Evolutionary conservation across 1,140 invertebrate species (phyloP), one percentile per base, ranked within the genome.

Genomic region (Acromyrmex heyeri): DNA sequence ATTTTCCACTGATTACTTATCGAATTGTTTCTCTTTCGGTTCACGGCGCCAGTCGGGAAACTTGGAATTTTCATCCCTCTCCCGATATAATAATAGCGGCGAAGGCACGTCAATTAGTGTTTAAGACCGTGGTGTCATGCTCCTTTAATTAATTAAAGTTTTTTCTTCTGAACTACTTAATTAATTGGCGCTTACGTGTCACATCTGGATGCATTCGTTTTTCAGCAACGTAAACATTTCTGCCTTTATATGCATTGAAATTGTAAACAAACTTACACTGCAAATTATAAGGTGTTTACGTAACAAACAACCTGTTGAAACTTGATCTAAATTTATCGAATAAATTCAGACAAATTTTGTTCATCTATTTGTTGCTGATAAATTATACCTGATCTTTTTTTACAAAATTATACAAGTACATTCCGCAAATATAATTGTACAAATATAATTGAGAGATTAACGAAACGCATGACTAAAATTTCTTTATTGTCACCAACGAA

Each of bases 1-100:
- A 77, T 85, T 76, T 76, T 61, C 81, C 61, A 62, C 0, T 75
- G 72, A 76, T 76, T 62, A 77, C 59, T 85, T 85, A 76, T 76
- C 69, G 14, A 65, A 61, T 50, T 30, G 70, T 64, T 85, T 62
- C 72, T 62, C 57, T 62, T 85, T 85, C 57, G 70, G 21, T n/a
- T 34, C 7, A 24, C 55, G 81, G 27, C 44, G 72, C 48, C 81
- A 38, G 38, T 30, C 44, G 24, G 64, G 16, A 18, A 27, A 77
- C 48, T 50, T 12, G 62, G 21, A 44, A 44, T 59, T 70, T 81
- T 81, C 65, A 81, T 70, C 65, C 78, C 34, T 55, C 62, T 24
- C 27, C 18, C 78, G 50, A 57, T 21, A 27, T 21, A 70, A 81
- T 70, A 57, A 81, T 81, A 34, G 64, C 30, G 8, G 50, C 64